These are phyloP conservation scores for Drosophila dives DNA, from an alignment of 2,888 invertebrate genomes.

Conservation along the genomic window DNA sequence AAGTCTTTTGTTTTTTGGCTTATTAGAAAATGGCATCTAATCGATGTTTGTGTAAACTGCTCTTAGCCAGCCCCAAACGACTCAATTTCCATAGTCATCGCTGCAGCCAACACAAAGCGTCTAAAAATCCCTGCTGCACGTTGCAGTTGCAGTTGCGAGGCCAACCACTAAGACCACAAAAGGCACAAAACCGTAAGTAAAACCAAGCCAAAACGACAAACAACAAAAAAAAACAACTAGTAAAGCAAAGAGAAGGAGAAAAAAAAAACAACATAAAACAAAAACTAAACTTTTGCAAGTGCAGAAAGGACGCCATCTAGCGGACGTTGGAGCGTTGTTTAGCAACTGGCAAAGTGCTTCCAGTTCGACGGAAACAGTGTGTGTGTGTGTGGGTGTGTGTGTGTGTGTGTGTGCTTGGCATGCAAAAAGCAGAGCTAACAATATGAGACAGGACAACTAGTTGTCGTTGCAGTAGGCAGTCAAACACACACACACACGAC, in stretches of 20 bases:
- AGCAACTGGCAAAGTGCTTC: slow-evolving; percentile 43
- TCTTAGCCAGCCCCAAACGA: slow-evolving; percentile 1
- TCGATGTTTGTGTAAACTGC: slow-evolving; percentile 27
- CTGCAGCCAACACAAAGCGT: slow-evolving; percentile 30
- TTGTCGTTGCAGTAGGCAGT: slow-evolving; percentile 17
- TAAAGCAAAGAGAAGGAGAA: background rate
- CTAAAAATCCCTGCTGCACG: slow-evolving; percentile 28
- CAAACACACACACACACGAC: background rate
- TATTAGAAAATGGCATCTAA: background rate
- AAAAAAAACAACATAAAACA: background rate
- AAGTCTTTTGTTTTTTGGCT: background rate
- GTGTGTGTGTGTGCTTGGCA: slow-evolving; percentile 20
- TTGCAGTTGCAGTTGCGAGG: slow-evolving; percentile 2
- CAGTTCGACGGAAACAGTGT: slow-evolving; percentile 24
- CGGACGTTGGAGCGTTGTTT: slow-evolving; percentile 43
- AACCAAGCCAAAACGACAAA: slow-evolving; percentile 33
- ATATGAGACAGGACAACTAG: slow-evolving; percentile 21
- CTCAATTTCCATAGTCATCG: slow-evolving; percentile 18
- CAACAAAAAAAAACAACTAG: slow-evolving; percentile 40
- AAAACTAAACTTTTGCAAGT: slow-evolving; percentile 26
- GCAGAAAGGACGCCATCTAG: slow-evolving; percentile 36
- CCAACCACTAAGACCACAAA: slow-evolving; percentile 58
- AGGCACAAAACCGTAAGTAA: slow-evolving; percentile 66
- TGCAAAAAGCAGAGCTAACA: slow-evolving; percentile 66
- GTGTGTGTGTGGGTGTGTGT: background rate